Conservation (phyloP, 2,888 invertebrate genomes). For the Myopa testacea region DNA sequence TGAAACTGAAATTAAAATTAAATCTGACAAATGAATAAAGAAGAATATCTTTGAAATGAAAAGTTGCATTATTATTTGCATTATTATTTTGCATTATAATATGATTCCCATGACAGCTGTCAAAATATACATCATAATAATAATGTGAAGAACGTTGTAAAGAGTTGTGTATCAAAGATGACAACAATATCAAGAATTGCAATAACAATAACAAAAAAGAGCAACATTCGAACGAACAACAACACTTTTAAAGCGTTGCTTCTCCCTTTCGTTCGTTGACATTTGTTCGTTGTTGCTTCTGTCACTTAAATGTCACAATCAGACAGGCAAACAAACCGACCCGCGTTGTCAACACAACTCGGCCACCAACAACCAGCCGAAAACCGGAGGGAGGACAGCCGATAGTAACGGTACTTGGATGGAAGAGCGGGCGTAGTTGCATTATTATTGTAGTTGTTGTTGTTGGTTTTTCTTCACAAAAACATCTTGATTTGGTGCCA, state of each 20-base stretch:
- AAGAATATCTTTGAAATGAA: too few species aligned
- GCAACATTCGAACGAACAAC: not conserved
- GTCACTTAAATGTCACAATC: not conserved
- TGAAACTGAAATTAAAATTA: not conserved
- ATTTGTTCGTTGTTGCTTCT: not conserved
- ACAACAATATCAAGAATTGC: not conserved
- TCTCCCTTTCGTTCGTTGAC: not conserved
- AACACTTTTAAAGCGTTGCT: not conserved
- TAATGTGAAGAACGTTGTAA: not conserved
- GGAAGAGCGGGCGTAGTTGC: too few species aligned
- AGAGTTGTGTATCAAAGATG: too few species aligned
- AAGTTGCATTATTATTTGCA: too few species aligned
- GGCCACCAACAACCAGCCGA: too few species aligned
- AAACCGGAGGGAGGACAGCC: too few species aligned
- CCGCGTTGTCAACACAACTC: not conserved
- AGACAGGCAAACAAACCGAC: not conserved
- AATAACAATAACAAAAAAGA: slow-evolving; percentile 8
- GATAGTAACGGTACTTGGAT: not conserved
- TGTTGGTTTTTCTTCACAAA: not conserved
- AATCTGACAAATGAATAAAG: too few species aligned
- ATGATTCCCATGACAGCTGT: not conserved
- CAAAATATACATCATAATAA: not conserved
- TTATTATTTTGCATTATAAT: too few species aligned
- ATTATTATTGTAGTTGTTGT: too few species aligned
- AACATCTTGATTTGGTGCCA: not conserved